Evolutionary conservation across 2,113 vertebrate species (phyloP), one percentile per base, ranked within the genome.

Genomic region (Panthera leo): DNA sequence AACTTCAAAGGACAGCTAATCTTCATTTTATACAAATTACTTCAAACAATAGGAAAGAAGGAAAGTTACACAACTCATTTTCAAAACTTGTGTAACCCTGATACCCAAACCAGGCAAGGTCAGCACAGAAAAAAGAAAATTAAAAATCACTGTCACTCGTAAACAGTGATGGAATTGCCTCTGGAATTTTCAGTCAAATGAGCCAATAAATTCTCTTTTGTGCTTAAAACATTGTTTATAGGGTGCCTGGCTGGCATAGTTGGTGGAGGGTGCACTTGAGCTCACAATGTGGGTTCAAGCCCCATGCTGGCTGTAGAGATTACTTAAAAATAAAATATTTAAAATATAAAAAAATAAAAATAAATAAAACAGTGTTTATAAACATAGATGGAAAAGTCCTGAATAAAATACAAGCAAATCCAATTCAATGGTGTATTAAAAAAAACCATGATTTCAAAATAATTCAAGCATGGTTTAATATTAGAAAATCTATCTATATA

Each of bases 1-100:
- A 85, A 95, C 27, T 31, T 95, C 51, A 94, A 83, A 93, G 67
- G 42, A 82, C 16, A 85, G 67, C 61, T 89, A 65, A 89, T 93
- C n/a, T 80, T 90, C 51, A 63, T 85, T n/a, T 88, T 65, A 91
- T 12, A 93, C 16, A 78, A 91, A 92, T 63, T 53, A 75, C 92
- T 63, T 79, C 68, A 80, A 42, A 84, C 29, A 96, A 48, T 6
- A 75, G 53, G 53, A 91, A 87, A 83, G 65, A 89, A 70, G 29
- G 15, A 95, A 86, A 67, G 27, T 68, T 63, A 55, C 31, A 91
- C 21, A 87, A 89, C 45, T 71, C 34, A 67, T 67, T 94, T 83
- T 91, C 5, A 82, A 86, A 36, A 65, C 51, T 70, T 88, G 55
- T 83, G 82, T 92, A 85, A 53, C 10, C 5, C 3, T 91, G n/a